Conservation (phyloP, 2,113 vertebrate genomes). For the Neomonachus schauinslandi region DNA sequence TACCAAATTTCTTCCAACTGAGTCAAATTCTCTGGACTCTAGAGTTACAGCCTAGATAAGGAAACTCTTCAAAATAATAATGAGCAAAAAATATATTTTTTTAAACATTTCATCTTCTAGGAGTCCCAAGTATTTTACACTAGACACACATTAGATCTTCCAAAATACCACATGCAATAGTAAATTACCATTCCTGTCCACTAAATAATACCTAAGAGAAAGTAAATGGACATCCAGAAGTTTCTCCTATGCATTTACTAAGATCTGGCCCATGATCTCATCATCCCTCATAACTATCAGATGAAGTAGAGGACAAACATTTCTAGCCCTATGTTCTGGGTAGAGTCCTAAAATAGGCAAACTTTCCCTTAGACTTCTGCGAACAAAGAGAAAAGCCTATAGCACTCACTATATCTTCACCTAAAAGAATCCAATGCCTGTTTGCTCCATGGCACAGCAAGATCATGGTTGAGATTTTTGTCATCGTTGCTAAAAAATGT, state of each 20-base stretch:
- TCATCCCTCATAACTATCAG: conserved; percentile 10
- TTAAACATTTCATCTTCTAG: conserved; percentile 37
- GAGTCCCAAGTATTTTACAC: conserved; percentile 32
- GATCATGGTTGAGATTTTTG: background rate
- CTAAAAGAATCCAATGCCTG: background rate
- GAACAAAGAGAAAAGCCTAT: background rate
- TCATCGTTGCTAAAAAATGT: background rate
- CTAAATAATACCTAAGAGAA: conserved; percentile 67
- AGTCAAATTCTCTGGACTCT: conserved; percentile 52
- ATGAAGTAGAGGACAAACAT: conserved; percentile 7
- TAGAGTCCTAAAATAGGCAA: background rate
- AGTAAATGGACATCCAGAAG: conserved; percentile 49
- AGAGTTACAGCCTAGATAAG: conserved; percentile 39
- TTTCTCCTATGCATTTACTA: conserved; percentile 42
- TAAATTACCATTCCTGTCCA: conserved; percentile 63
- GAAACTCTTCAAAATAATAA: conserved; percentile 47
- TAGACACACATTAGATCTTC: conserved; percentile 15
- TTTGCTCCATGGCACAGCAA: background rate
- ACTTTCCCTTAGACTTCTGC: background rate
- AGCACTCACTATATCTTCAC: background rate
- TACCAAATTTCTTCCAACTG: conserved; percentile 28
- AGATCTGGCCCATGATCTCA: conserved; percentile 62
- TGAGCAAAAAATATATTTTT: background rate
- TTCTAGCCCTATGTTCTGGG: background rate
- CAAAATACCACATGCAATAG: conserved; percentile 63